These are phyloP conservation scores for Ochotona curzoniae DNA, from an alignment of 2,113 vertebrate species.

Conservation along the genomic window DNA sequence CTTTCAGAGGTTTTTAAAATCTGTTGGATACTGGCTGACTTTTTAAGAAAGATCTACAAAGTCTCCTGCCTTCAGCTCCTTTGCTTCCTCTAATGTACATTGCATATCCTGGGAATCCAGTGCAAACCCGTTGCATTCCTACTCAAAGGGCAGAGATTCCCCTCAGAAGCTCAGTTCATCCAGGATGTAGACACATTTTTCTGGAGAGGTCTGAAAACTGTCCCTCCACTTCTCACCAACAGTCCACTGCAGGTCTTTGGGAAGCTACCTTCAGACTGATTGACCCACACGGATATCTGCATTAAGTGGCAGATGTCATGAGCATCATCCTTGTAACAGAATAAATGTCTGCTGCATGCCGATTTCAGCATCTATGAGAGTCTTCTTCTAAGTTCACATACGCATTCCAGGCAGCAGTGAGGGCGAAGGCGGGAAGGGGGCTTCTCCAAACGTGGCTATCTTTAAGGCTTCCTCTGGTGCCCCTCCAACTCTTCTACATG, in stretches of 20 bases:
- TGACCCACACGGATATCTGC: background rate
- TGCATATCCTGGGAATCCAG: background rate
- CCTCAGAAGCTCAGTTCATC: background rate
- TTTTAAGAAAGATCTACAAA: background rate
- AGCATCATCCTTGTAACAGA: background rate
- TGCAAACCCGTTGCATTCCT: slow-evolving; percentile 19
- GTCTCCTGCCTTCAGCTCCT: background rate
- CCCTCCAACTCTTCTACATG: background rate
- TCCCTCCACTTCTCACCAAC: background rate
- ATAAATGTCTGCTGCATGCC: background rate
- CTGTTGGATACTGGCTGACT: background rate
- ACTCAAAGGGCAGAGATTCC: slow-evolving; percentile 3
- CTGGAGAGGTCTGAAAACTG: background rate
- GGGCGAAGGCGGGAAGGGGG: background rate
- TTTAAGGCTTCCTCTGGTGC: background rate
- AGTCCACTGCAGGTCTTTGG: background rate
- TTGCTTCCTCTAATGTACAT: background rate
- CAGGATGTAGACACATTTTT: background rate
- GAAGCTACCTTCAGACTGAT: background rate
- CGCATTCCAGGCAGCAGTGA: background rate
- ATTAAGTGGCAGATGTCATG: background rate
- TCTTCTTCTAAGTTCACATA: background rate
- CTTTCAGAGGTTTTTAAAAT: background rate
- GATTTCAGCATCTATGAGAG: background rate
- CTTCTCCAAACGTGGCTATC: background rate